Evolutionary conservation across 2,888 invertebrate genomes (phyloP).

Genomic region (Polyploca ridens): DNA sequence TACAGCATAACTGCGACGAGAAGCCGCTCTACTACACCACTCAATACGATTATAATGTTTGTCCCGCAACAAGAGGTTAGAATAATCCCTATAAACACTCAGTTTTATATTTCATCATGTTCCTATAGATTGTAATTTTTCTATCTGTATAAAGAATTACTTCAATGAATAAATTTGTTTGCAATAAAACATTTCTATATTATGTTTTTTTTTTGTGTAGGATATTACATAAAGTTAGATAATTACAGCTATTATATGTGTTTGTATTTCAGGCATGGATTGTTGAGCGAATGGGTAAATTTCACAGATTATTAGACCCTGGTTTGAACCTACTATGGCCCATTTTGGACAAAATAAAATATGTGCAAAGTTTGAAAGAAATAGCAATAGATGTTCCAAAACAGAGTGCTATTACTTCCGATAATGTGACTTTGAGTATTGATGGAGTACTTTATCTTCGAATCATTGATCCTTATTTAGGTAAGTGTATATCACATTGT

Average conservation of each 20-base stretch:
- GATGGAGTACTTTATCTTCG: slow-evolving; percentile 98
- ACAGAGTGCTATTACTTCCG: slow-evolving; percentile 98
- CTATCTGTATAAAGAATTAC: not conserved
- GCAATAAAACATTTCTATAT: no score
- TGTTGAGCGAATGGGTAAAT: slow-evolving; percentile 99
- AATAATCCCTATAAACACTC: slow-evolving; percentile 14
- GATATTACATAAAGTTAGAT: not conserved
- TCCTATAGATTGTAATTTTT: not conserved
- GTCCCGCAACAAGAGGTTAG: slow-evolving; percentile 99
- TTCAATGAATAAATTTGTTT: not conserved
- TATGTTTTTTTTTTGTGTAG: no score
- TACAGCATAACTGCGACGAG: slow-evolving; percentile 66
- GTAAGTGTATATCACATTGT: slow-evolving; percentile 65
- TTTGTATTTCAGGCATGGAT: slow-evolving; percentile 92
- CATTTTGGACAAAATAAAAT: slow-evolving; percentile 95
- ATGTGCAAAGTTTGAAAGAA: slow-evolving; percentile 99
- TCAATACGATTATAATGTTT: slow-evolving; percentile 97
- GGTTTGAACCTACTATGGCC: slow-evolving; percentile 97
- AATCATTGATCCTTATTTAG: slow-evolving; percentile 96
- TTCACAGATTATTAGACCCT: slow-evolving; percentile 95
- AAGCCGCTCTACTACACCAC: slow-evolving; percentile 87
- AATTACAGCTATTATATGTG: not conserved
- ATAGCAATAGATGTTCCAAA: slow-evolving; percentile 99
- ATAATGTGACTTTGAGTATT: slow-evolving; percentile 98
- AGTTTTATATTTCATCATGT: not conserved